Evolutionary conservation across 2,113 vertebrate genomes (phyloP), one percentile per base, ranked within the genome.

Genomic region (Anser brachyrhynchus): DNA sequence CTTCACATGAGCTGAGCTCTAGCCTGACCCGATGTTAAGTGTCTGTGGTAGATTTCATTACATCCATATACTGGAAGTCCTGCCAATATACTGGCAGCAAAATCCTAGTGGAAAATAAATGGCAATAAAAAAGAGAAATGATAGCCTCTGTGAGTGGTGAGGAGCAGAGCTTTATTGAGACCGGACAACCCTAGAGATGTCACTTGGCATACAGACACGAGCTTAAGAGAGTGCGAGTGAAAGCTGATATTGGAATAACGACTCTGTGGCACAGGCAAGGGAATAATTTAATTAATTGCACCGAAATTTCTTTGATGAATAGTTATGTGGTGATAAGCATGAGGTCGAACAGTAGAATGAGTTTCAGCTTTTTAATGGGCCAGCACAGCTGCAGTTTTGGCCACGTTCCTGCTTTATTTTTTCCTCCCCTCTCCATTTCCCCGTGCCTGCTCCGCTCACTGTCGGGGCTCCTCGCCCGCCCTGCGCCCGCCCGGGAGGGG

Each of bases 21-120:
- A 98, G 98, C 97, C 98, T 99, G 99, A 99, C 99, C 99, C 96
- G 92, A 98, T 99, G 98, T 99, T 99, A 99, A 99, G 98, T 99
- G 99, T 99, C 99, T 98, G 98, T 97, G 98, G 98, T 99, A 98
- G 99, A 99, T 99, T 99, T 99, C 98, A 99, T 99, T 99, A 99
- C 98, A 98, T 98, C 98, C 98, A 98, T 98, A 98, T 99, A 98
- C 98, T 99, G 99, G 98, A 99, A 99, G 98, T 98, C 98, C 98
- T 99, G 99, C 99, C 99, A 99, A 99, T 99, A 98, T 98, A 98
- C 99, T 98, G 99, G 99, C 99, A 99, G 98, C 97, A 98, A 98
- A 99, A 98, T 99, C 99, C 99, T 99, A 96, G 98, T 99, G 99
- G 99, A 99, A 99, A 99, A 99, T 99, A 99, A 99, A 99, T 98